Conservation (phyloP, 2,113 vertebrate genomes). For the Megaceryle torquata region DNA sequence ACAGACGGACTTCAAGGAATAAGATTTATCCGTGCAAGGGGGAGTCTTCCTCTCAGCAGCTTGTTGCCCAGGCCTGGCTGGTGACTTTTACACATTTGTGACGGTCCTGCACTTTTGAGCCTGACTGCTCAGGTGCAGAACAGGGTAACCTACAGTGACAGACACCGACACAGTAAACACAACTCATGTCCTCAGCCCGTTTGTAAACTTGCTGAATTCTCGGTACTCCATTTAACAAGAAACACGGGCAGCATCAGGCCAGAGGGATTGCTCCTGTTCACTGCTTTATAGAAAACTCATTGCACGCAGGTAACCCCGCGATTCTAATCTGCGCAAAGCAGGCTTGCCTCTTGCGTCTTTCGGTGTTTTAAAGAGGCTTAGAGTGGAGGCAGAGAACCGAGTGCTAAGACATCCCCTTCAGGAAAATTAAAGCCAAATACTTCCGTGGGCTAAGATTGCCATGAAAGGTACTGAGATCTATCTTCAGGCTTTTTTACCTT, state of each 20-base stretch:
- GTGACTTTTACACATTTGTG: not conserved
- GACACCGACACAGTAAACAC: not conserved
- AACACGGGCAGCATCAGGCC: not conserved
- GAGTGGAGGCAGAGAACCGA: not conserved
- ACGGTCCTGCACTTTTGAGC: not conserved
- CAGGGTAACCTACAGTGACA: not conserved
- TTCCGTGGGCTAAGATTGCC: constrained; percentile 4
- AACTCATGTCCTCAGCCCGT: not conserved
- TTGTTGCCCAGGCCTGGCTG: not conserved
- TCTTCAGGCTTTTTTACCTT: constrained; percentile 59
- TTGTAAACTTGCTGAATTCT: not conserved
- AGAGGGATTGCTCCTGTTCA: not conserved
- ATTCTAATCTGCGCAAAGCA: constrained; percentile 13
- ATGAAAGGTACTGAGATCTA: constrained; percentile 61
- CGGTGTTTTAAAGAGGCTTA: constrained; percentile 16
- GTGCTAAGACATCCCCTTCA: constrained; percentile 13
- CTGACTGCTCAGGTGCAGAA: not conserved
- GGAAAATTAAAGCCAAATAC: constrained; percentile 56
- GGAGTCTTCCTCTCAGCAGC: not conserved
- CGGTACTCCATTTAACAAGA: not conserved
- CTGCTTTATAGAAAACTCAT: not conserved
- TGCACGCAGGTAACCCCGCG: not conserved
- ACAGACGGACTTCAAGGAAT: constrained; percentile 3
- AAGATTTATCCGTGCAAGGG: not conserved
- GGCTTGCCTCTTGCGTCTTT: not conserved